Evolutionary conservation across 2,113 vertebrate genomes (phyloP).

Genomic region (Tetraodon nigroviridis): DNA sequence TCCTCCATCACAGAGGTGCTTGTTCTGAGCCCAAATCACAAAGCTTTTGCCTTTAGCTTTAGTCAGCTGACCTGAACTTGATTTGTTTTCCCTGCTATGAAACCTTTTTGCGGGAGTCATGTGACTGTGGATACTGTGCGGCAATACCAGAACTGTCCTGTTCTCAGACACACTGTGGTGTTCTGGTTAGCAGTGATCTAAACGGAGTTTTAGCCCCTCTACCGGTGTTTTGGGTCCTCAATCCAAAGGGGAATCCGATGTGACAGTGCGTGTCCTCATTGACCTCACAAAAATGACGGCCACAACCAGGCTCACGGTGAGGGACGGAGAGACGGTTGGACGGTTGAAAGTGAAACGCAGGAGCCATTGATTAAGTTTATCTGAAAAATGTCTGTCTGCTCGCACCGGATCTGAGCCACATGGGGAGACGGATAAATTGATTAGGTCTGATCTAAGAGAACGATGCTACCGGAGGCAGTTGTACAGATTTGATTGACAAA

Average conservation of each 20-base stretch:
- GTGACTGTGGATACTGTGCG: slow-evolving; percentile 27
- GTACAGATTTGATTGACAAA: slow-evolving; percentile 4
- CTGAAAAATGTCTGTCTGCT: slow-evolving; percentile 36
- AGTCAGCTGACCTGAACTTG: background rate
- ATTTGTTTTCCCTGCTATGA: background rate
- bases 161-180: background rate
- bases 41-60: too few relatives aligned
- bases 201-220: too few relatives aligned
- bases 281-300: too few relatives aligned
- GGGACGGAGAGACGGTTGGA: slow-evolving; percentile 19
- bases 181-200: too few relatives aligned
- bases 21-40: too few relatives aligned
- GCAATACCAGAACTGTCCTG: slow-evolving; percentile 24
- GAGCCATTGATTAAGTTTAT: slow-evolving; percentile 35
- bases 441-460: slow-evolving; percentile 54
- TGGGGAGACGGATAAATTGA: slow-evolving; percentile 47
- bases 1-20: too few relatives aligned
- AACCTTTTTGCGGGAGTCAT: background rate
- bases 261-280: too few relatives aligned
- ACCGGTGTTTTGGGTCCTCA: too few relatives aligned
- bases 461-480: slow-evolving; percentile 3
- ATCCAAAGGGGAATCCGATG: too few relatives aligned
- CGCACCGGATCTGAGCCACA: slow-evolving; percentile 41
- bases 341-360: slow-evolving; percentile 18
- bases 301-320: background rate